Evolutionary conservation across 2,888 invertebrate species (phyloP).

Genomic region (Hecatera dysodea): DNA sequence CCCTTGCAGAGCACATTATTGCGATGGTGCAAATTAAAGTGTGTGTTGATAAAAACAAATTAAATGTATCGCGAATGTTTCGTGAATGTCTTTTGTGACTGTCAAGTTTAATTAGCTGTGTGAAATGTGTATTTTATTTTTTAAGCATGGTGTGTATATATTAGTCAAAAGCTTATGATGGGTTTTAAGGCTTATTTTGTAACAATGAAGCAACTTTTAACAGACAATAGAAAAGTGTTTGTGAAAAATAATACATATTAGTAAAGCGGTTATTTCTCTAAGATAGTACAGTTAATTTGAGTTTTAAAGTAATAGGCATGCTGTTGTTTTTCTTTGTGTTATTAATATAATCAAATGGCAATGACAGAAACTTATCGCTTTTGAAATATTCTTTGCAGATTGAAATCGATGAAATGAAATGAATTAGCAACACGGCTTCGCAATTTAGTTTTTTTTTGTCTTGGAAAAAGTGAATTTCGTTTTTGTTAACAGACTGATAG

Average conservation of each 20-base stretch:
- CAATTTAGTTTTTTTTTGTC: not conserved
- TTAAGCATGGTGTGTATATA: conserved; percentile 60
- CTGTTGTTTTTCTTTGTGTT: not conserved
- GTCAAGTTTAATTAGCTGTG: conserved; percentile 57
- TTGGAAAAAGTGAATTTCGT: not conserved
- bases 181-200: conserved; percentile 54
- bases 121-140: conserved; percentile 47
- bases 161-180: conserved; percentile 65
- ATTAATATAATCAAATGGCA: not conserved
- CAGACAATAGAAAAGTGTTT: conserved; percentile 4
- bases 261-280: not conserved
- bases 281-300: conserved; percentile 3
- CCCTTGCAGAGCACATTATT: conserved; percentile 60
- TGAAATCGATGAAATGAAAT: not conserved
- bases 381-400: conserved; percentile 7
- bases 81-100: conserved; percentile 56
- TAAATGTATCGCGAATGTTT: conserved; percentile 48
- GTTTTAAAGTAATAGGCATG: conserved; percentile 20
- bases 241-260: conserved; percentile 3
- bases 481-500: not conserved
- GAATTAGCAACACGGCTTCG: not conserved
- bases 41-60: conserved; percentile 47
- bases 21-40: conserved; percentile 58
- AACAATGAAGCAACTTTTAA: conserved; percentile 1
- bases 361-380: conserved; percentile 30